Conservation (phyloP, 1,140 invertebrate genomes). For the Drosophila arawakana region DNA sequence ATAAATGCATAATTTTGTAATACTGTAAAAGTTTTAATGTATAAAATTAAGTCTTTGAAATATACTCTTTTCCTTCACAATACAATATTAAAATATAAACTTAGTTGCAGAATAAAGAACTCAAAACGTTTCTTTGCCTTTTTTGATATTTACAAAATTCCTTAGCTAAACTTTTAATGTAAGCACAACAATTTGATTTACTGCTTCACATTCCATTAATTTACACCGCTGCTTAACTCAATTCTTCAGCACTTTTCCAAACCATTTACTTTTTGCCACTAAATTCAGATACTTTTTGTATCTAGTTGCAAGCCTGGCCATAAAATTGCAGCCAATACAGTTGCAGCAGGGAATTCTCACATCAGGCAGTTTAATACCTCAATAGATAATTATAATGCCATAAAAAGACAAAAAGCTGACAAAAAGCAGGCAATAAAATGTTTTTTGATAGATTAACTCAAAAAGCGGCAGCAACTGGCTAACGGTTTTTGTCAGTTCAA, state of each 20-base stretch:
- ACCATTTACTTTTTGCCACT: conserved; percentile 3
- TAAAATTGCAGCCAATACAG: conserved; percentile 24
- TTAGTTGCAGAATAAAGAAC: too few relatives aligned
- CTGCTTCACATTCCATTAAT: too few relatives aligned
- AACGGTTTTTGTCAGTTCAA: conserved; percentile 1
- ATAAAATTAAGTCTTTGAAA: too few relatives aligned
- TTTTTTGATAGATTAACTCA: conserved; percentile 59
- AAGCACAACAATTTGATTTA: too few relatives aligned
- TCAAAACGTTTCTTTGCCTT: too few relatives aligned
- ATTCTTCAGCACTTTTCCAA: not conserved
- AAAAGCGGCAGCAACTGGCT: conserved; percentile 16
- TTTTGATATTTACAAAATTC: too few relatives aligned
- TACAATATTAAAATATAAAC: too few relatives aligned
- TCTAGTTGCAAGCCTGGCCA: conserved; percentile 5
- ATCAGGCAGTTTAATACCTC: conserved; percentile 40
- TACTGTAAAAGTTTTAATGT: too few relatives aligned
- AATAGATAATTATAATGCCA: conserved; percentile 63
- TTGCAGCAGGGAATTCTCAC: conserved; percentile 13
- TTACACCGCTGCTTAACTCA: not conserved
- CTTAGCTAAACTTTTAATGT: too few relatives aligned
- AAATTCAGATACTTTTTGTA: not conserved
- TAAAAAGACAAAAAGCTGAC: conserved; percentile 5
- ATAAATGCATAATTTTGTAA: too few relatives aligned
- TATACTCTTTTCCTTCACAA: too few relatives aligned
- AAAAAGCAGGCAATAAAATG: conserved; percentile 57